These are phyloP conservation scores for Druceiella hillmani DNA, from an alignment of 2,888 invertebrate genomes.

Conservation along the genomic window DNA sequence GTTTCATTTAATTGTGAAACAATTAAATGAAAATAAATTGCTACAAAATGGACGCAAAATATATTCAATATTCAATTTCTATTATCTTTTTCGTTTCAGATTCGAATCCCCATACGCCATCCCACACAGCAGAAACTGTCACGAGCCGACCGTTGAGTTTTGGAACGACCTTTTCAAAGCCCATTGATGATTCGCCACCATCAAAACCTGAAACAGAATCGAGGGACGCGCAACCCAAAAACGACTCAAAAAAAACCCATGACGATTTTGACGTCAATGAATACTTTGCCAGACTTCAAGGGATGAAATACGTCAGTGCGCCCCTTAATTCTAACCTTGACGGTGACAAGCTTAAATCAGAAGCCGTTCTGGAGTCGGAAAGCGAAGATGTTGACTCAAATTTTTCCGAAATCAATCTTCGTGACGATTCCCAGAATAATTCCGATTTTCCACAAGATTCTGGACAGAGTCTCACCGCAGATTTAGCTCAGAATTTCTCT, in stretches of 20 bases:
- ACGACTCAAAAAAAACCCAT: slow-evolving; percentile 31
- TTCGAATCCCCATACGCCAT: too few species aligned
- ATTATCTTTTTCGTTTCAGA: too few species aligned
- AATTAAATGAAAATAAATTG: too few species aligned
- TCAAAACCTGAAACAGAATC: too few species aligned
- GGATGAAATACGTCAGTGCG: slow-evolving; percentile 43
- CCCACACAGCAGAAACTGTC: too few species aligned
- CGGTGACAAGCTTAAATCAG: slow-evolving; percentile 43
- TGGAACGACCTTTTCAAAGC: too few species aligned
- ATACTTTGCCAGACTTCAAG: slow-evolving; percentile 45
- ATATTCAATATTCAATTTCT: too few species aligned
- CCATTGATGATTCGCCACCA: too few species aligned
- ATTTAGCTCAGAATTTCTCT: slow-evolving; percentile 51
- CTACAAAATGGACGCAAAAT: too few species aligned
- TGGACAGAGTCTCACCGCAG: slow-evolving; percentile 41
- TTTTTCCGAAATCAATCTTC: slow-evolving; percentile 40
- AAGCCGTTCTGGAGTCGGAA: slow-evolving; percentile 42
- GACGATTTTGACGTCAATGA: slow-evolving; percentile 50
- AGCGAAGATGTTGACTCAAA: slow-evolving; percentile 32
- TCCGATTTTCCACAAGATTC: slow-evolving; percentile 20
- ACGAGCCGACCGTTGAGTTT: too few species aligned
- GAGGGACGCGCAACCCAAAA: too few species aligned
- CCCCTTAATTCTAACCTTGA: slow-evolving; percentile 38
- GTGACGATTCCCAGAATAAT: slow-evolving; percentile 35
- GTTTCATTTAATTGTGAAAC: too few species aligned